These are phyloP conservation scores for Selene dorsalis DNA, from an alignment of 2,797 vertebrate species.

Conservation along the genomic window DNA sequence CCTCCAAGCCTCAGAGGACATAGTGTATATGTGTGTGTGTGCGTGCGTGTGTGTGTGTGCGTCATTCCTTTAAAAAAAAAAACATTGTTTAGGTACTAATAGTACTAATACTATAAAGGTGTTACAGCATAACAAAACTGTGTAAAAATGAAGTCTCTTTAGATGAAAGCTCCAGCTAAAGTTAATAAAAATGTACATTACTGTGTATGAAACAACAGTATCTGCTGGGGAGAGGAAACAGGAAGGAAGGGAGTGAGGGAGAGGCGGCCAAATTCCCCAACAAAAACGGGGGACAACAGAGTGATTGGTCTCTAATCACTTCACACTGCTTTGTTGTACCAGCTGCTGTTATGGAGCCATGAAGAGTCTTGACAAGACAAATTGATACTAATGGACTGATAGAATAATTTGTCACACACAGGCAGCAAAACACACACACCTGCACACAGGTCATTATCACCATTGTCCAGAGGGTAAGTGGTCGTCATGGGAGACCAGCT, in stretches of 20 bases:
- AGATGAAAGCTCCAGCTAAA: background rate
- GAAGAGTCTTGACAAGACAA: slow-evolving; percentile 15
- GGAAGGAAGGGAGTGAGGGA: slow-evolving; percentile 52
- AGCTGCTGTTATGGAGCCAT: slow-evolving; percentile 13
- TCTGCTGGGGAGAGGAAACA: slow-evolving; percentile 34
- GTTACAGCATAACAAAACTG: background rate
- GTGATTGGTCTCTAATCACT: slow-evolving; percentile 21
- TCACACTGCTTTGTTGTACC: slow-evolving; percentile 11
- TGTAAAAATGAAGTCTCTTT: background rate
- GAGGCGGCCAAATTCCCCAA: slow-evolving; percentile 14
- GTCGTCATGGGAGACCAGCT: background rate
- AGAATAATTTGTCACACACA: background rate
- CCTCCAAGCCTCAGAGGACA: slow-evolving; percentile 39
- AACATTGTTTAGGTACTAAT: background rate
- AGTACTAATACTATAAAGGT: background rate
- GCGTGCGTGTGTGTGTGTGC: background rate
- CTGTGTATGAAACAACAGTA: background rate
- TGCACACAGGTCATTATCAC: slow-evolving; percentile 20
- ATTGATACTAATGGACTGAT: slow-evolving; percentile 20
- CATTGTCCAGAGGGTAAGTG: background rate
- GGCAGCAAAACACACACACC: background rate
- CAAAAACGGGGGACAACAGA: background rate
- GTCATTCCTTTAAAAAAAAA: background rate
- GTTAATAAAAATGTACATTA: slow-evolving; percentile 11
- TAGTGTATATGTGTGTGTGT: background rate